Evolutionary conservation across 1,140 invertebrate species (phyloP).

Genomic region (Orchesella cincta): DNA sequence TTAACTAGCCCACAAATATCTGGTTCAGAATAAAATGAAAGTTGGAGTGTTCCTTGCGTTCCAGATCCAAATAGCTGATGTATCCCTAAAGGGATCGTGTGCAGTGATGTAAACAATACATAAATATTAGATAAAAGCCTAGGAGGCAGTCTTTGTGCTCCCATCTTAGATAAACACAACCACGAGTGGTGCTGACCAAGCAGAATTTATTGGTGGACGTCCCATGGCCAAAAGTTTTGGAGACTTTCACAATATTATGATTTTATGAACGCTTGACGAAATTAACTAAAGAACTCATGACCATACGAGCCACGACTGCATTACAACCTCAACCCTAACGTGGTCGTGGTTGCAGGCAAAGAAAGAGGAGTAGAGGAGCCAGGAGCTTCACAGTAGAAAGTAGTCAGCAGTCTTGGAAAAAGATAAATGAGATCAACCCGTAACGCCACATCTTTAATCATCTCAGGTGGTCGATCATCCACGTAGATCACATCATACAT

Average conservation of each 20-base stretch:
- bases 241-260: not conserved
- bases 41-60: not conserved
- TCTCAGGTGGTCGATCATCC: slow-evolving; percentile 24
- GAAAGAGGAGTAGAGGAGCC: slow-evolving; percentile 5
- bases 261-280: too few species aligned
- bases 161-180: not conserved
- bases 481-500: slow-evolving; percentile 28
- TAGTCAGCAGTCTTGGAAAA: slow-evolving; percentile 17
- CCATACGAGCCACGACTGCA: too few species aligned
- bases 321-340: too few species aligned
- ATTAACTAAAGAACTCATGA: not conserved
- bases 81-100: not conserved
- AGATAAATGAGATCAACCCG: slow-evolving; percentile 29
- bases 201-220: slow-evolving; percentile 22
- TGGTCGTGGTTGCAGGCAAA: slow-evolving; percentile 16
- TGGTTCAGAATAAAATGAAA: not conserved
- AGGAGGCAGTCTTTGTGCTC: not conserved
- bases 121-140: not conserved
- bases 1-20: not conserved
- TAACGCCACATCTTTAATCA: slow-evolving; percentile 27
- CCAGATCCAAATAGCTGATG: not conserved
- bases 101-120: not conserved
- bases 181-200: slow-evolving; percentile 2
- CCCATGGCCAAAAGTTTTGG: not conserved
- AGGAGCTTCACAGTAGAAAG: slow-evolving; percentile 28